These are phyloP conservation scores for Zaprionus davidi DNA, from an alignment of 1,140 invertebrate genomes.

Conservation along the genomic window DNA sequence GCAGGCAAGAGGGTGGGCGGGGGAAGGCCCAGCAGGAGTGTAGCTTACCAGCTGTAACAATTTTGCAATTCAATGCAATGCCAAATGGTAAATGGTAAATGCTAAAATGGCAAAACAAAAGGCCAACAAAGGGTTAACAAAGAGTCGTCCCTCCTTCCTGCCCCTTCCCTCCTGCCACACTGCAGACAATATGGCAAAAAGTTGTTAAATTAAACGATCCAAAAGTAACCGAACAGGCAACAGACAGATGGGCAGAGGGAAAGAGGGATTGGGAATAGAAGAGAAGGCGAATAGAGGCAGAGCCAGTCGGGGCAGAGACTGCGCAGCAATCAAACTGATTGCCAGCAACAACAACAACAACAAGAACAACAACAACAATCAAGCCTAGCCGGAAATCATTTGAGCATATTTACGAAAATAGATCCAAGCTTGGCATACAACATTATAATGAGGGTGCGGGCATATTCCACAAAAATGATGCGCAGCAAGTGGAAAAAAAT, in stretches of 20 bases:
- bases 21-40: background rate
- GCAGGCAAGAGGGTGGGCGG: too few species aligned
- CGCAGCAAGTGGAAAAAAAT: slow-evolving; percentile 36
- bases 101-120: slow-evolving; percentile 37
- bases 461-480: slow-evolving; percentile 47
- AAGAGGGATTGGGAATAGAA: background rate
- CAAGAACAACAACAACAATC: background rate
- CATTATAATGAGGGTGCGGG: slow-evolving; percentile 49
- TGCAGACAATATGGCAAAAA: slow-evolving; percentile 18
- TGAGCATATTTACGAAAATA: slow-evolving; percentile 23
- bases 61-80: slow-evolving; percentile 47
- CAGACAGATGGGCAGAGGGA: background rate
- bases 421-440: slow-evolving; percentile 35
- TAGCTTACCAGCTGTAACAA: slow-evolving; percentile 19
- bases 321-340: slow-evolving; percentile 39
- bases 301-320: background rate
- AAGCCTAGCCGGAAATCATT: slow-evolving; percentile 22
- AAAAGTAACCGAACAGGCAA: slow-evolving; percentile 23
- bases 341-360: slow-evolving; percentile 11
- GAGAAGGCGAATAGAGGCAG: background rate
- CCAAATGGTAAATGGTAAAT: slow-evolving; percentile 15
- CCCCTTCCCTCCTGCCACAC: background rate
- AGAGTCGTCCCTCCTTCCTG: background rate
- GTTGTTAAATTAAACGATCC: slow-evolving; percentile 25
- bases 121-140: slow-evolving; percentile 30